Evolutionary conservation across 2,888 invertebrate genomes (phyloP).

Genomic region (Scaptodrosophila latifasciaeformis): DNA sequence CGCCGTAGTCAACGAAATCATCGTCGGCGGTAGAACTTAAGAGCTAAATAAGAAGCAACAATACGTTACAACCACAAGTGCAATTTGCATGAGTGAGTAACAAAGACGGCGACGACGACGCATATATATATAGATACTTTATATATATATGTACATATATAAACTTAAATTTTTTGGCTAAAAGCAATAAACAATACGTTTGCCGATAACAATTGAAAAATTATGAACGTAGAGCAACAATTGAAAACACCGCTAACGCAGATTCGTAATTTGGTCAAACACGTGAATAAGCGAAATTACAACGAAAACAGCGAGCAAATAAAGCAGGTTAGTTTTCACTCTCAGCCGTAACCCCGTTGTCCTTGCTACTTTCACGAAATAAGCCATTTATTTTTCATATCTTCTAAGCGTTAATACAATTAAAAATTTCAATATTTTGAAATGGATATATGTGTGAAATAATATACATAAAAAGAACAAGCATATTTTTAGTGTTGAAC

Average conservation of each 20-base stretch:
- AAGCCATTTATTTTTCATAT: too few relatives aligned
- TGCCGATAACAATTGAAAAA: constrained; percentile 78
- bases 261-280: constrained; percentile 97
- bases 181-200: constrained; percentile 32
- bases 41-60: not conserved
- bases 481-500: constrained; percentile 42
- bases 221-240: constrained; percentile 99
- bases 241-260: constrained; percentile 98
- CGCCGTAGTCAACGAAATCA: constrained; percentile 36
- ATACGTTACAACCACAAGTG: not conserved
- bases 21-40: not conserved
- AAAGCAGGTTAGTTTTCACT: constrained; percentile 83
- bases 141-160: not conserved
- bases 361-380: too few relatives aligned
- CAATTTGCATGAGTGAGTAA: constrained; percentile 27
- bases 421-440: too few relatives aligned
- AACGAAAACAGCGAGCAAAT: constrained; percentile 92
- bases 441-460: not conserved
- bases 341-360: too few relatives aligned
- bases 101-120: constrained; percentile 1
- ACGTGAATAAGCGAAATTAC: constrained; percentile 96
- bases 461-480: constrained; percentile 15
- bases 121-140: not conserved
- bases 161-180: not conserved
- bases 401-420: too few relatives aligned